These are phyloP conservation scores for Helogale parvula DNA, from an alignment of 2,113 vertebrate genomes.

Conservation along the genomic window DNA sequence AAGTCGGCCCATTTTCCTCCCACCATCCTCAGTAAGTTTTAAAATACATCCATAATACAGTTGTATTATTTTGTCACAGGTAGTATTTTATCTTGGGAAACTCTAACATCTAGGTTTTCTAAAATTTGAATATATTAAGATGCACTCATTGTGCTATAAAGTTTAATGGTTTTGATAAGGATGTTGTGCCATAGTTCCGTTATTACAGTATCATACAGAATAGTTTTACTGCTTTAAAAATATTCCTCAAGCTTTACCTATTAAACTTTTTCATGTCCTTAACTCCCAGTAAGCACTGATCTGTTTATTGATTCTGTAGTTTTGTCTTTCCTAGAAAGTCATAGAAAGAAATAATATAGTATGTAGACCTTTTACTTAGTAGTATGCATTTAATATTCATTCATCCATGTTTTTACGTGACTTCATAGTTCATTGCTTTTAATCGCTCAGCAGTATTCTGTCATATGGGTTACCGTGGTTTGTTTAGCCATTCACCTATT, in stretches of 20 bases:
- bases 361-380: not conserved
- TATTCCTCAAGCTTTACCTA: not conserved
- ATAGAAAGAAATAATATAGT: not conserved
- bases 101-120: not conserved
- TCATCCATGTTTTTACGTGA: not conserved
- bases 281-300: not conserved
- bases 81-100: not conserved
- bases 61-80: not conserved
- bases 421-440: not conserved
- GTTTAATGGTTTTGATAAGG: not conserved
- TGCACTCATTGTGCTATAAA: not conserved
- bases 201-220: not conserved
- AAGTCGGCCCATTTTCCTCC: not conserved
- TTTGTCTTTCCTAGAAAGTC: not conserved
- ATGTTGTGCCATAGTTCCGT: not conserved
- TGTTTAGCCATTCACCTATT: not conserved
- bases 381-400: not conserved
- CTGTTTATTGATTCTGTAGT: not conserved
- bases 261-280: not conserved
- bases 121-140: not conserved
- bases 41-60: not conserved
- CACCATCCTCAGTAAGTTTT: not conserved
- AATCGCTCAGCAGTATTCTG: not conserved
- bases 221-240: not conserved
- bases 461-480: not conserved